A percentile compares a stretch with the other conserved stretches of the same genome.
These are phyloP conservation scores for Hoplostethus mediterraneus DNA, from an alignment of 2,797 vertebrate species.

Conservation along the genomic window DNA sequence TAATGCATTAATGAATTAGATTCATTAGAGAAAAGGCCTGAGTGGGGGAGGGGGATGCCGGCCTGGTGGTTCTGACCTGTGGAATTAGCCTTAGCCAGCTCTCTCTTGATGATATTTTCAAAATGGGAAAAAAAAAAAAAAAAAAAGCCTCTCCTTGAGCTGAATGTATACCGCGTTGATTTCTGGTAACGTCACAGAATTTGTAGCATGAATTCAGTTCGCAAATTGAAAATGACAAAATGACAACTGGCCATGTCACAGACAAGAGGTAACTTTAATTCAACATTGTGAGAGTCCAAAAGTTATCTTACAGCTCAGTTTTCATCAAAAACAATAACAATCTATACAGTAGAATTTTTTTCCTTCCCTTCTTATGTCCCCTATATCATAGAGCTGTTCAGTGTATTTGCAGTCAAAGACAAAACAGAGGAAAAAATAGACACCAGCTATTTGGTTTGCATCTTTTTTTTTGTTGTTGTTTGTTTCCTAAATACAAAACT, in stretches of 20 bases:
- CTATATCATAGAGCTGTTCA: conserved; percentile 96
- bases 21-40: conserved; percentile 73
- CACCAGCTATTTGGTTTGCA: conserved; percentile 86
- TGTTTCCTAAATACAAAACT: conserved; percentile 83
- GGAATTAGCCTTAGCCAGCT: conserved; percentile 46
- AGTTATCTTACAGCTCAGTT: conserved; percentile 98
- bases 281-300: conserved; percentile 99
- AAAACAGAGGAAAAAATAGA: conserved; percentile 81
- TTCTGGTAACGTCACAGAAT: neutral
- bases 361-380: conserved; percentile 65
- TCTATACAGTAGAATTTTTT: conserved; percentile 98
- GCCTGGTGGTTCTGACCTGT: conserved; percentile 72
- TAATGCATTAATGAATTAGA: conserved; percentile 84
- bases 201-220: neutral
- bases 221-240: conserved; percentile 51
- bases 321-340: conserved; percentile 99
- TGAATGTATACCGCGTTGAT: neutral
- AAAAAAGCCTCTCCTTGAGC: neutral
- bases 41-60: conserved; percentile 42
- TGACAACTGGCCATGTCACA: conserved; percentile 87
- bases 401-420: conserved; percentile 94
- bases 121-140: neutral
- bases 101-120: conserved; percentile 33
- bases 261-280: conserved; percentile 99
- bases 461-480: conserved; percentile 74